Conservation (phyloP, 2,797 vertebrate genomes). For the Artibeus jamaicensis region DNA sequence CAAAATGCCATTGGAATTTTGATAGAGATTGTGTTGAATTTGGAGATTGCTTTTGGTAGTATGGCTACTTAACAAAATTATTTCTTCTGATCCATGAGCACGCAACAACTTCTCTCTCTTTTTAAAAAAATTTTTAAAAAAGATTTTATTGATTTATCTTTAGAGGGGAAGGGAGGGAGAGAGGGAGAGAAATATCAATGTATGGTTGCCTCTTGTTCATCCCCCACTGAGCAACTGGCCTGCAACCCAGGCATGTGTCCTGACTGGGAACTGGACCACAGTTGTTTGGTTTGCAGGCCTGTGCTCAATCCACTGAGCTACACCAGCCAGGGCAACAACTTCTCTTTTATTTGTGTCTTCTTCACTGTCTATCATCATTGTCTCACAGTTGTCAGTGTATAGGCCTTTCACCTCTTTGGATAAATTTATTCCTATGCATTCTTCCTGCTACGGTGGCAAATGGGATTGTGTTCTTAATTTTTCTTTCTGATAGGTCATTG, state of each 20-base stretch:
- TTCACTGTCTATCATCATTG: background rate
- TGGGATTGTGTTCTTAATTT: background rate
- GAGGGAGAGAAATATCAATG: no score
- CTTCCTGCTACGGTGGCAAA: background rate
- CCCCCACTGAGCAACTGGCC: no score
- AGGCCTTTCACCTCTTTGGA: background rate
- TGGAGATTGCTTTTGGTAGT: background rate
- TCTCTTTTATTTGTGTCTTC: background rate
- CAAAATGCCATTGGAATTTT: background rate
- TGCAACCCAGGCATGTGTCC: no score
- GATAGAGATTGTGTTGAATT: background rate
- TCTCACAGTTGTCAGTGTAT: background rate
- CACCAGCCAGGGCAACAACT: no score
- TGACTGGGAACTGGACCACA: no score
- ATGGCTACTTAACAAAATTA: background rate
- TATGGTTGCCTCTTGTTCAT: no score
- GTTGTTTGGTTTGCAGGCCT: no score
- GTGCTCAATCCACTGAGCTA: no score
- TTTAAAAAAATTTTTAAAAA: no score
- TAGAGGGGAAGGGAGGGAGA: no score
- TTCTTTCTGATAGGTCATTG: background rate
- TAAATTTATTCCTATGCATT: background rate
- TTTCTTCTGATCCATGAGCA: background rate
- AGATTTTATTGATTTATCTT: no score
- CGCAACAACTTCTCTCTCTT: background rate